Evolutionary conservation across 2,888 invertebrate genomes (phyloP).

Genomic region (Herminia tarsipennalis): DNA sequence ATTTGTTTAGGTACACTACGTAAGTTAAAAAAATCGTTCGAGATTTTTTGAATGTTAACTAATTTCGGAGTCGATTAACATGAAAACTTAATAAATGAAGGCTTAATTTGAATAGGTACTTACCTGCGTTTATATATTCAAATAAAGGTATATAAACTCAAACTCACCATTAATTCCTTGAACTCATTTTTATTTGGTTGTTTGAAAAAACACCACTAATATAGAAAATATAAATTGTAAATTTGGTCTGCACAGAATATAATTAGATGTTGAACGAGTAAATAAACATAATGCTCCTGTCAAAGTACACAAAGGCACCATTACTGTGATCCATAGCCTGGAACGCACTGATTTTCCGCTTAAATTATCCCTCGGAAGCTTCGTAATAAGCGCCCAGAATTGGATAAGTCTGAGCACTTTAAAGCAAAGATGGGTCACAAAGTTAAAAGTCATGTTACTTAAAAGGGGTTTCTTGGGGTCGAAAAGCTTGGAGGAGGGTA

Average conservation of each 20-base stretch:
- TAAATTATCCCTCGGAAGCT: conserved; percentile 50
- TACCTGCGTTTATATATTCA: too few species aligned
- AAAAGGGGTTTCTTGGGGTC: conserved; percentile 80
- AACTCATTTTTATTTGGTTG: too few species aligned
- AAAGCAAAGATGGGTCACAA: conserved; percentile 82
- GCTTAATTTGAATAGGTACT: too few species aligned
- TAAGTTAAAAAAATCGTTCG: too few species aligned
- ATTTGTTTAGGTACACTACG: too few species aligned
- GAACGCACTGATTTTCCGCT: conserved; percentile 46
- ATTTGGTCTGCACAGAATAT: conserved; percentile 15
- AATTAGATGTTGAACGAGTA: background rate
- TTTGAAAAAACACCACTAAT: too few species aligned
- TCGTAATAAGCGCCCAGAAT: conserved; percentile 58
- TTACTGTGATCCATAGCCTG: conserved; percentile 37
- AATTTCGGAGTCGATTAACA: too few species aligned
- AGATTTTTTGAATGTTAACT: too few species aligned
- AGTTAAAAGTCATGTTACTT: conserved; percentile 85
- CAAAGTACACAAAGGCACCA: conserved; percentile 32
- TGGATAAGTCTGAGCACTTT: conserved; percentile 75
- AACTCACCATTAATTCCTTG: too few species aligned
- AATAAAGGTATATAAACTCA: too few species aligned
- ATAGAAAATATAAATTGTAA: too few species aligned
- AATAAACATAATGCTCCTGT: conserved; percentile 12
- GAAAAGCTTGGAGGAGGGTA: conserved; percentile 70
- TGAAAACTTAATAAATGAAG: too few species aligned